phyloP scores from a whole-genome alignment of 2,888 invertebrate genomes.

The Drosophila macrospina region DNA sequence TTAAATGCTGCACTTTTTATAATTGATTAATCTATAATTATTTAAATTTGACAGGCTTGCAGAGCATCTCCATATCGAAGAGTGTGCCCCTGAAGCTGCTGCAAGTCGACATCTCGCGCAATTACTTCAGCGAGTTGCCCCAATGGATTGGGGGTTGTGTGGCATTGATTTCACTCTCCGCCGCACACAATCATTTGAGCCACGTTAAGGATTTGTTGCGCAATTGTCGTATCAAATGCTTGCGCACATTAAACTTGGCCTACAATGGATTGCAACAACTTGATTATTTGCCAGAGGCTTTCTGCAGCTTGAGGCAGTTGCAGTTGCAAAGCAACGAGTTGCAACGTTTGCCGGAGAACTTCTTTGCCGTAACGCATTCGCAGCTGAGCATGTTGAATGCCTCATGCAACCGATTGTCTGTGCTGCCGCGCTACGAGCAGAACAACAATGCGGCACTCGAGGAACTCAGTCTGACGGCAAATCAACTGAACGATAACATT shows the following conservation, averaged over 20 bases:
- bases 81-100: conserved; percentile 90
- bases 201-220: conserved; percentile 91
- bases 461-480: conserved; percentile 91
- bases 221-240: conserved; percentile 90
- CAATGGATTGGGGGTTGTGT: conserved; percentile 92
- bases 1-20: too few relatives aligned
- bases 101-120: conserved; percentile 92
- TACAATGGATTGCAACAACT: conserved; percentile 91
- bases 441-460: conserved; percentile 87
- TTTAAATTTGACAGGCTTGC: conserved; percentile 87
- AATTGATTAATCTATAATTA: background rate
- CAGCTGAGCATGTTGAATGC: conserved; percentile 90
- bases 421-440: conserved; percentile 86
- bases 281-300: conserved; percentile 88
- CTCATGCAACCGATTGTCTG: conserved; percentile 91
- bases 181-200: conserved; percentile 90
- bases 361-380: conserved; percentile 89
- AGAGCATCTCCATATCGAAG: conserved; percentile 88
- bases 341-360: conserved; percentile 90
- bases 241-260: conserved; percentile 91
- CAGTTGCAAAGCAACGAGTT: conserved; percentile 92
- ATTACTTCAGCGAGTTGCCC: conserved; percentile 90
- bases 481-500: conserved; percentile 90
- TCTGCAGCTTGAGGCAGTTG: conserved; percentile 87
- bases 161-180: conserved; percentile 90